Evolutionary conservation across 2,888 invertebrate species (phyloP).

Genomic region (Buathra laborator): DNA sequence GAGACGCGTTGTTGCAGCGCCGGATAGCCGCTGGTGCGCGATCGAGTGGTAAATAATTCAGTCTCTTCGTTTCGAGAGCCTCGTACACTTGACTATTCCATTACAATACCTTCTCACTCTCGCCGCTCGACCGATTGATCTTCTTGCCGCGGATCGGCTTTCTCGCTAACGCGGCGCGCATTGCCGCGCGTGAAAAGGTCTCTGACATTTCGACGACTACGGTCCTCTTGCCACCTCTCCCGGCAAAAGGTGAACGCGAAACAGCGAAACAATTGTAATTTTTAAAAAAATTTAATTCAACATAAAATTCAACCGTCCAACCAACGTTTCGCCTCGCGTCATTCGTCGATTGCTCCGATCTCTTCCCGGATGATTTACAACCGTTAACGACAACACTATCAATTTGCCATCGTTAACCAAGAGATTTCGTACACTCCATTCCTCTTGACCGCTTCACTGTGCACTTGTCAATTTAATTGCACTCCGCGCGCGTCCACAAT

Average conservation of each 20-base stretch:
- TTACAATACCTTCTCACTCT: slow-evolving; percentile 25
- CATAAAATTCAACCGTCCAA: background rate
- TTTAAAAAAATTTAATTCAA: too few relatives aligned
- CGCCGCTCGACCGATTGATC: slow-evolving; percentile 55
- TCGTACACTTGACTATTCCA: slow-evolving; percentile 10
- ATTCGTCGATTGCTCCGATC: background rate
- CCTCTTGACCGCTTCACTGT: background rate
- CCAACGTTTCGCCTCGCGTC: background rate
- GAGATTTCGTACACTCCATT: background rate
- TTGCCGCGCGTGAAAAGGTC: slow-evolving; percentile 33
- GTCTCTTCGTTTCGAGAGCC: slow-evolving; percentile 14
- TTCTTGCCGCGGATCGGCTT: slow-evolving; percentile 51
- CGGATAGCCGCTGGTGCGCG: slow-evolving; percentile 1
- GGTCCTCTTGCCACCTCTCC: slow-evolving; percentile 36
- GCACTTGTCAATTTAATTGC: background rate
- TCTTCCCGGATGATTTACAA: background rate
- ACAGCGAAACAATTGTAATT: background rate
- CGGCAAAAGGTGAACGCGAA: slow-evolving; percentile 56
- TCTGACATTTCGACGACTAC: slow-evolving; percentile 69
- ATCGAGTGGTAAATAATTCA: slow-evolving; percentile 41
- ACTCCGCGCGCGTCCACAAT: background rate
- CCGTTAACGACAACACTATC: slow-evolving; percentile 11
- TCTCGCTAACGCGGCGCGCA: slow-evolving; percentile 20
- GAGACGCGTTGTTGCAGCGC: slow-evolving; percentile 7
- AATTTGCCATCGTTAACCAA: background rate